Conservation (phyloP, 2,113 vertebrate species). For the Antechinus flavipes region DNA sequence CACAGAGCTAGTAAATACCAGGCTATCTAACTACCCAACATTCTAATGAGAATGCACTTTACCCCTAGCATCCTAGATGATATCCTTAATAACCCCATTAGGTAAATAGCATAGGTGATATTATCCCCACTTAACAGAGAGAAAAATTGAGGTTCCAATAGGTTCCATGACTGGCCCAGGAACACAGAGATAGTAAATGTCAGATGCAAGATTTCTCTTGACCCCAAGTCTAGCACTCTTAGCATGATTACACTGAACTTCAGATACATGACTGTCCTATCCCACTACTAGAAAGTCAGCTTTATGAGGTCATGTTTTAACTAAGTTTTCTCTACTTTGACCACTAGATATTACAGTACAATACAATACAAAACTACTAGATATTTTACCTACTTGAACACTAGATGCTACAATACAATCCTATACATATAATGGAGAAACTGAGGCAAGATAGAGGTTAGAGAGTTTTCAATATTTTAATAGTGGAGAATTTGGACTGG, state of each 20-base stretch:
- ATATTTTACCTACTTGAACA: no score
- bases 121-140: not conserved
- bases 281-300: not conserved
- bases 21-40: not conserved
- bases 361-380: no score
- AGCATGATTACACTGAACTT: not conserved
- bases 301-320: not conserved
- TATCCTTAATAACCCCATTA: no score
- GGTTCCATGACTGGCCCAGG: not conserved
- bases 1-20: not conserved
- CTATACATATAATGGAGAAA: no score
- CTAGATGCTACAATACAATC: no score
- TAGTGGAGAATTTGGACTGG: no score
- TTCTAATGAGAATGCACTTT: not conserved
- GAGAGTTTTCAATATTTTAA: no score
- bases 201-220: not conserved
- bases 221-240: not conserved
- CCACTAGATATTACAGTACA: no score
- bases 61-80: not conserved
- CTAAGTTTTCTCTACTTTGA: not conserved
- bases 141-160: not conserved
- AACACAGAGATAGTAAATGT: not conserved
- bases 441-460: no score
- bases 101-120: no score
- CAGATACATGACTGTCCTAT: not conserved